These are phyloP conservation scores for Lophius piscatorius DNA, from an alignment of 2,113 vertebrate species.

Conservation along the genomic window DNA sequence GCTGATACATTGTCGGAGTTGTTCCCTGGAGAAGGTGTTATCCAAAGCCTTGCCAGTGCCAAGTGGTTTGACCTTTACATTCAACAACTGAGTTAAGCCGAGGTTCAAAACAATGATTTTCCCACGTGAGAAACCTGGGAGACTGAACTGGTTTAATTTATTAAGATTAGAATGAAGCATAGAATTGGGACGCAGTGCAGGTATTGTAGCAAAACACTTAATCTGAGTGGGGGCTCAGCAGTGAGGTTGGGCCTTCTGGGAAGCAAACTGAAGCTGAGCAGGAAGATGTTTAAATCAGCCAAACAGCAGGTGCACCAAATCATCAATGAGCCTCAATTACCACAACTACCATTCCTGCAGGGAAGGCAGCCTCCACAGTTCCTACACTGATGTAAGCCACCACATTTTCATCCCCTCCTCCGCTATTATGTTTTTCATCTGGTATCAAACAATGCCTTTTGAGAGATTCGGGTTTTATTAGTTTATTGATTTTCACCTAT, in stretches of 20 bases:
- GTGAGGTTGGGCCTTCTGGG: background rate
- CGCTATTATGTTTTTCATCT: background rate
- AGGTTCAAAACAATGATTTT: background rate
- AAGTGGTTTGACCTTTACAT: too few relatives aligned
- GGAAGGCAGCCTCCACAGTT: constrained; percentile 1
- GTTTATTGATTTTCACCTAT: background rate
- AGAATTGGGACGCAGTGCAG: background rate
- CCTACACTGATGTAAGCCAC: background rate
- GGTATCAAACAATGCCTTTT: too few relatives aligned
- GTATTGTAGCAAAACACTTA: too few relatives aligned
- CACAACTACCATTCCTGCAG: constrained; percentile 1
- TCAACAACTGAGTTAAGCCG: too few relatives aligned
- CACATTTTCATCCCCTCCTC: background rate
- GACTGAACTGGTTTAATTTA: too few relatives aligned
- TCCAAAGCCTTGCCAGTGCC: too few relatives aligned
- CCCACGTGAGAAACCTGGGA: too few relatives aligned
- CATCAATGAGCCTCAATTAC: constrained; percentile 46
- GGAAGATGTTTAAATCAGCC: constrained; percentile 23
- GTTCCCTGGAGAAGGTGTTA: too few relatives aligned
- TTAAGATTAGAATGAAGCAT: too few relatives aligned
- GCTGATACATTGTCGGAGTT: too few relatives aligned
- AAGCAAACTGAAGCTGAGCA: background rate
- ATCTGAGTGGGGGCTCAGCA: background rate
- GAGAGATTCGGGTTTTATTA: background rate
- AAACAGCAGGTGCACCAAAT: constrained; percentile 45